These are phyloP conservation scores for Calonectris borealis DNA, from an alignment of 2,113 vertebrate species.

Conservation along the genomic window DNA sequence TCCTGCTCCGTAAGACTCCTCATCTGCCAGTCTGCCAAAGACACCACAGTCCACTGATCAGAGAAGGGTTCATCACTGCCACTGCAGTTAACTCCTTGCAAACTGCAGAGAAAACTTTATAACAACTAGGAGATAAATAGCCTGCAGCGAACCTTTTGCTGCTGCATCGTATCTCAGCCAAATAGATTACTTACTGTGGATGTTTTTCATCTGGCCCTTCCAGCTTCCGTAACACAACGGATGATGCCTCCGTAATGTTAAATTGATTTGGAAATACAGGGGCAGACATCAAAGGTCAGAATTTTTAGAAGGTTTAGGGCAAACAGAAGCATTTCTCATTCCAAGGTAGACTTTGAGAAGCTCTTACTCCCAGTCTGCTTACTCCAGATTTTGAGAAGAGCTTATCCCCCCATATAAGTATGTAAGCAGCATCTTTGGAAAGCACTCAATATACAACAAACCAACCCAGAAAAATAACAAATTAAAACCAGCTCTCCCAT, in stretches of 20 bases:
- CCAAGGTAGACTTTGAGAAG: background rate
- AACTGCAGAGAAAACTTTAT: background rate
- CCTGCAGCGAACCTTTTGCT: background rate
- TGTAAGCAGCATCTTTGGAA: background rate
- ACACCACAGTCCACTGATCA: background rate
- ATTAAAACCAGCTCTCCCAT: background rate
- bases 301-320: background rate
- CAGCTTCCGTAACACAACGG: background rate
- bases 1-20: background rate
- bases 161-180: background rate
- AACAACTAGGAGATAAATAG: fast-evolving
- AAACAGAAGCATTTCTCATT: background rate
- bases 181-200: background rate
- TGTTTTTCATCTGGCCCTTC: background rate
- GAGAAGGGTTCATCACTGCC: background rate
- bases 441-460: background rate
- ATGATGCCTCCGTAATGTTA: background rate
- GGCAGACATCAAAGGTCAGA: background rate
- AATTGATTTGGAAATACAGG: background rate
- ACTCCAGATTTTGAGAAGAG: background rate
- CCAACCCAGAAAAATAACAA: background rate
- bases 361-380: background rate
- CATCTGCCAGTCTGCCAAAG: background rate
- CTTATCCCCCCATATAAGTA: fast-evolving
- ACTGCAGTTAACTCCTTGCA: background rate